Conservation (phyloP, 2,888 invertebrate species). For the Coleophora flavipennella region DNA sequence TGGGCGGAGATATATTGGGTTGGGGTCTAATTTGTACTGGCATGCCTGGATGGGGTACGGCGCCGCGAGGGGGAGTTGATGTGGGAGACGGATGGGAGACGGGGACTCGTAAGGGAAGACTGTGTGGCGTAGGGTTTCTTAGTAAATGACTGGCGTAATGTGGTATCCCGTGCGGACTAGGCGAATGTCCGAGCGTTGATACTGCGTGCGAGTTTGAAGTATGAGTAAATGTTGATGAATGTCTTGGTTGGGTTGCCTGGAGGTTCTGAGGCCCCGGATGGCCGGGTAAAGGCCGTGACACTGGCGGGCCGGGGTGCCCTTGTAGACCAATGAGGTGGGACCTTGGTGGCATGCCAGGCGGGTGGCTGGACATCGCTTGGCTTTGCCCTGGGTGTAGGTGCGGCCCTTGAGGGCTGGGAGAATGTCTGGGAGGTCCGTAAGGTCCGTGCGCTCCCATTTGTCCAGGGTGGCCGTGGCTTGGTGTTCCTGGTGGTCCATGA, state of each 20-base stretch:
- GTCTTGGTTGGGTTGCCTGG: too few relatives aligned
- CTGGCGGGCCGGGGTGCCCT: too few relatives aligned
- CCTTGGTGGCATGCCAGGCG: too few relatives aligned
- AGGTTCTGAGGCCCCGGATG: neutral
- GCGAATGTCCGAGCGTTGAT: too few relatives aligned
- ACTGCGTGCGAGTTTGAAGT: too few relatives aligned
- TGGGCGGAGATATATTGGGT: slow-evolving; percentile 11
- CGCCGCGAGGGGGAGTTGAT: slow-evolving; percentile 5
- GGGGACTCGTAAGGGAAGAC: slow-evolving; percentile 6
- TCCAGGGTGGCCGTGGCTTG: slow-evolving; percentile 9
- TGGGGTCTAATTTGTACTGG: slow-evolving; percentile 9
- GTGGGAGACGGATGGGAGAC: slow-evolving; percentile 5
- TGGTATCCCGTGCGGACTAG: too few relatives aligned
- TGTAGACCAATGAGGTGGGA: too few relatives aligned
- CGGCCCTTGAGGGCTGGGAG: too few relatives aligned
- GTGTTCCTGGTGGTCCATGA: slow-evolving; percentile 14
- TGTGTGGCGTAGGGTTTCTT: slow-evolving; percentile 9
- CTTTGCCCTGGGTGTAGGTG: too few relatives aligned
- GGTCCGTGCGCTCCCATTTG: slow-evolving; percentile 12
- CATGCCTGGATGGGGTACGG: slow-evolving; percentile 3
- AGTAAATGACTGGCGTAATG: neutral
- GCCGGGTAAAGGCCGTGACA: neutral
- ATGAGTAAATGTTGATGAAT: too few relatives aligned
- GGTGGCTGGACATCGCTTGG: too few relatives aligned
- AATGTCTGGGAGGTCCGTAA: slow-evolving; percentile 9